phyloP scores from a whole-genome alignment of 1,140 invertebrate genomes.

The Leptopilina clavipes region DNA sequence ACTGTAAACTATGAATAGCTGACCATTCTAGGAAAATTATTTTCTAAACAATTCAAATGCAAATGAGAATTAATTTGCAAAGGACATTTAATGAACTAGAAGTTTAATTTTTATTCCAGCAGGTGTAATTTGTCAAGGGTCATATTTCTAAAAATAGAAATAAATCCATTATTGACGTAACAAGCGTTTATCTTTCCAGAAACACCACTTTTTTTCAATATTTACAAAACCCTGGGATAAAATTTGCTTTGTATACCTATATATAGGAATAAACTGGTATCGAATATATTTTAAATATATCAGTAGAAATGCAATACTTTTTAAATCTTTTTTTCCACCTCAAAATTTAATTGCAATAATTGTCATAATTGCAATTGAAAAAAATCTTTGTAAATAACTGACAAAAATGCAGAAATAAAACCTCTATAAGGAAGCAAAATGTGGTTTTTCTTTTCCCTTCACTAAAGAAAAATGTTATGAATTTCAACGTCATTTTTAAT shows the following conservation, averaged over 20 bases:
- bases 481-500: not conserved
- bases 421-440: too few species aligned
- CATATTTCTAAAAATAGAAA: not conserved
- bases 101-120: not conserved
- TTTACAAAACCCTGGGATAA: conserved; percentile 1
- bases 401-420: too few species aligned
- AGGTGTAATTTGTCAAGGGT: too few species aligned
- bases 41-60: not conserved
- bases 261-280: not conserved
- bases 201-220: conserved; percentile 6
- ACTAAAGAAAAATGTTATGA: not conserved
- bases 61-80: not conserved
- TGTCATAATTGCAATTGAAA: too few species aligned
- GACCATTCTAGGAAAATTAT: not conserved
- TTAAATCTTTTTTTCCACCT: too few species aligned
- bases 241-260: not conserved
- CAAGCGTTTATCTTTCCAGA: not conserved
- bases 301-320: too few species aligned
- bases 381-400: too few species aligned
- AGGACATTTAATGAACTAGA: not conserved
- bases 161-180: not conserved
- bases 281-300: too few species aligned
- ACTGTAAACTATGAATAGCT: not conserved
- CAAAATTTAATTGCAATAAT: too few species aligned
- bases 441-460: too few species aligned